phyloP scores from a whole-genome alignment of 2,888 invertebrate species.

The Crepidodera aurea region DNA sequence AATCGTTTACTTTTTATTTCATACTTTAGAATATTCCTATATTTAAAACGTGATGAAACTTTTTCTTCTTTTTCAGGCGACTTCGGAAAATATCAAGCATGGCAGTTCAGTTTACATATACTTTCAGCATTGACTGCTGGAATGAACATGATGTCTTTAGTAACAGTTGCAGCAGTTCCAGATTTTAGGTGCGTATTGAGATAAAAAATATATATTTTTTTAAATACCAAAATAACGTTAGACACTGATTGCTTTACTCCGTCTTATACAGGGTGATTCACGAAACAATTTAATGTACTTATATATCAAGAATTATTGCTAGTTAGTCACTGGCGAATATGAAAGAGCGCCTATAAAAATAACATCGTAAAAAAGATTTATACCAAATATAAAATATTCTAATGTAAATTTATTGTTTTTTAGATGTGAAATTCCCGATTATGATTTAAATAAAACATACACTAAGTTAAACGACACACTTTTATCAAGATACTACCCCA shows the following conservation, averaged over 20 bases:
- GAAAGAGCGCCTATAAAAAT: no score
- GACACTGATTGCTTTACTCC: no score
- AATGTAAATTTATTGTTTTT: conserved; percentile 49
- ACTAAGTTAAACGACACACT: conserved; percentile 63
- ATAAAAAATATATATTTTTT: no score
- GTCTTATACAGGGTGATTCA: no score
- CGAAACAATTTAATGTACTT: no score
- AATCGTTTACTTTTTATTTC: no score
- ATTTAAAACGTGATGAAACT: no score
- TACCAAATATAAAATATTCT: background rate
- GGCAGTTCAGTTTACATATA: conserved; percentile 80
- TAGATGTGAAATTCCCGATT: conserved; percentile 68
- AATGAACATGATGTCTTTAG: conserved; percentile 81
- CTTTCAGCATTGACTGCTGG: conserved; percentile 82
- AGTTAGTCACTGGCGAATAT: no score
- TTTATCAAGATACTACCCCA: conserved; percentile 67
- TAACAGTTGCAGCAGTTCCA: conserved; percentile 83
- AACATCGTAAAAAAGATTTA: no score
- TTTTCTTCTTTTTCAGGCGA: conserved; percentile 66
- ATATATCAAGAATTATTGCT: no score
- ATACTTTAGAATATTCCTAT: no score
- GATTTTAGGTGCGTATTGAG: conserved; percentile 65
- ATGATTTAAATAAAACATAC: conserved; percentile 65
- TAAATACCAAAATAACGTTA: no score
- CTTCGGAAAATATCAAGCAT: conserved; percentile 82